A percentile compares a stretch with the other conserved stretches of the same genome.
These are phyloP conservation scores for Deilephila elpenor DNA, from an alignment of 2,888 invertebrate species.

Conservation along the genomic window DNA sequence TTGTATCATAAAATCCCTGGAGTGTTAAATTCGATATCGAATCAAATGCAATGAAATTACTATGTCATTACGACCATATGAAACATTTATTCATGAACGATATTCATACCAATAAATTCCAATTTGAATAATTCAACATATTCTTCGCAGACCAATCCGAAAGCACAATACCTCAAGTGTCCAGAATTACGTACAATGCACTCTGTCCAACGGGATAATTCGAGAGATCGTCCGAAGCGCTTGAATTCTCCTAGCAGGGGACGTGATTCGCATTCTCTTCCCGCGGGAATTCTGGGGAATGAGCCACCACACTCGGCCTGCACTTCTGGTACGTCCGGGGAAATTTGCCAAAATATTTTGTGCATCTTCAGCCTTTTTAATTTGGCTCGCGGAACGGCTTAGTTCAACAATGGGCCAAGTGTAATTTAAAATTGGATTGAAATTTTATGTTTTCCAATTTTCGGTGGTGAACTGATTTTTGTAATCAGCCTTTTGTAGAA, in stretches of 20 bases:
- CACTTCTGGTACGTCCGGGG: constrained; percentile 44
- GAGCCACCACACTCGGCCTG: constrained; percentile 49
- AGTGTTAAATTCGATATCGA: no score
- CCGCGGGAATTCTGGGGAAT: constrained; percentile 51
- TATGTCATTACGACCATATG: no score
- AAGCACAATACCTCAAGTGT: constrained; percentile 39
- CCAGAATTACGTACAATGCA: constrained; percentile 50
- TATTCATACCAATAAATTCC: no score
- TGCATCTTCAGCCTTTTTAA: constrained; percentile 57
- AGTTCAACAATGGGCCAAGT: constrained; percentile 41
- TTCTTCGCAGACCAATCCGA: constrained; percentile 5
- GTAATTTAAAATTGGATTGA: constrained; percentile 30
- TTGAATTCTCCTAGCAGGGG: constrained; percentile 54
- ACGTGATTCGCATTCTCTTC: constrained; percentile 67
- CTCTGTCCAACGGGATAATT: constrained; percentile 55
- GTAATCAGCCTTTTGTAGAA: no score
- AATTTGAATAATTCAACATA: neutral
- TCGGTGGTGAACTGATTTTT: neutral
- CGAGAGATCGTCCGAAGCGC: constrained; percentile 55
- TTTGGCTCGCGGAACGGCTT: constrained; percentile 45
- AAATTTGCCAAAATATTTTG: constrained; percentile 62
- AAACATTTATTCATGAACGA: no score
- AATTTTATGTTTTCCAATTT: neutral
- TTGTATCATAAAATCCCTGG: no score
- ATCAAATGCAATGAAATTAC: neutral